phyloP scores from a whole-genome alignment of 2,113 vertebrate species.

The Ivindomyrus marchei region DNA sequence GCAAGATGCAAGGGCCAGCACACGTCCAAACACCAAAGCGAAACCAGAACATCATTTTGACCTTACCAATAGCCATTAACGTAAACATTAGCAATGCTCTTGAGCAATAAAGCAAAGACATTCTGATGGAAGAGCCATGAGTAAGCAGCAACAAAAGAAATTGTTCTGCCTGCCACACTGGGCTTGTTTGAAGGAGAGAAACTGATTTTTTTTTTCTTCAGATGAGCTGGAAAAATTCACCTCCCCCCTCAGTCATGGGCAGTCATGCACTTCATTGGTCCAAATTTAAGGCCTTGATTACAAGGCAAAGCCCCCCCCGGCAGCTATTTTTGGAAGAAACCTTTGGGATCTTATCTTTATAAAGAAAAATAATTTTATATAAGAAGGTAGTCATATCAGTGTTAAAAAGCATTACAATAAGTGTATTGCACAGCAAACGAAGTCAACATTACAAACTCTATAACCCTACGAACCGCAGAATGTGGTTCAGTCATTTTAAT shows the following conservation, averaged over 20 bases:
- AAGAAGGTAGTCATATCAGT: no score
- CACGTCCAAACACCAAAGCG: not conserved
- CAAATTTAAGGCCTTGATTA: not conserved
- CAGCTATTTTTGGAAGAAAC: not conserved
- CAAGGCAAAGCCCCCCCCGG: not conserved
- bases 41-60: not conserved
- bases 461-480: not conserved
- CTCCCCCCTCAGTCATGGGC: not conserved
- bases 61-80: not conserved
- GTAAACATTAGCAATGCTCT: not conserved
- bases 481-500: not conserved
- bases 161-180: not conserved
- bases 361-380: no score
- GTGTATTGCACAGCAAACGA: not conserved
- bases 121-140: not conserved
- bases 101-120: not conserved
- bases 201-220: not conserved
- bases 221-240: not conserved
- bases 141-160: not conserved
- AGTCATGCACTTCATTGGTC: no score
- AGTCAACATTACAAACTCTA: not conserved
- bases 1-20: not conserved
- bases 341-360: not conserved
- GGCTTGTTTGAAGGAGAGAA: not conserved
- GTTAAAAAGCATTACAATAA: not conserved